A percentile compares a stretch with the other conserved stretches of the same genome.
Conservation (phyloP, 2,888 invertebrate genomes). For the Neria commutata region DNA sequence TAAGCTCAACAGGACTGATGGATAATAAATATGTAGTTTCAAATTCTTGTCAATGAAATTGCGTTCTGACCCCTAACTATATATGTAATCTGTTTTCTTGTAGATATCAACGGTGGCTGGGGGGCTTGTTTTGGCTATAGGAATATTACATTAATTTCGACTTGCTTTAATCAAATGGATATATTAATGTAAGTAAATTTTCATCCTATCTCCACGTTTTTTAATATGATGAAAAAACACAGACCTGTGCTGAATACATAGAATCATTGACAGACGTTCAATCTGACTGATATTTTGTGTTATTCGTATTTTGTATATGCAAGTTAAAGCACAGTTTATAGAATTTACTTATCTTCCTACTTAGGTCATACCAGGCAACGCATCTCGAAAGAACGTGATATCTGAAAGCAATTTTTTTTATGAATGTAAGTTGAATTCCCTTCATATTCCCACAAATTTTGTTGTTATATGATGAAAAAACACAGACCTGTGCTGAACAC, state of each 20-base stretch:
- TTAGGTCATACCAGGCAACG: background rate
- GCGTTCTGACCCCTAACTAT: no score
- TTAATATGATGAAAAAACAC: background rate
- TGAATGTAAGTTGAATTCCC: background rate
- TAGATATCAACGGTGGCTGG: background rate
- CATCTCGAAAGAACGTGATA: no score
- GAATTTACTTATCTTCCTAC: background rate
- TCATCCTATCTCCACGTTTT: background rate
- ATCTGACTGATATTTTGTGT: no score
- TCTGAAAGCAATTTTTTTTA: no score
- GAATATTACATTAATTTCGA: no score
- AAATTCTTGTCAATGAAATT: no score
- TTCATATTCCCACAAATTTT: background rate
- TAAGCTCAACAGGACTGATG: background rate
- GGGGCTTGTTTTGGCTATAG: no score
- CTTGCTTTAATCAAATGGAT: no score
- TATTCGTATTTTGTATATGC: no score
- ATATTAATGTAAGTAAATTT: background rate
- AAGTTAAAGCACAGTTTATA: background rate
- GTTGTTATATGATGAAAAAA: background rate
- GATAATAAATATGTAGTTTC: no score
- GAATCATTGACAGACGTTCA: background rate
- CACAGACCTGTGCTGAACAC: conserved; percentile 15
- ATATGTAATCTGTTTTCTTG: no score
- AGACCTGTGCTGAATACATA: conserved; percentile 11